Evolutionary conservation across 2,797 vertebrate genomes (phyloP).

Genomic region (Petrocephalus sullivani): DNA sequence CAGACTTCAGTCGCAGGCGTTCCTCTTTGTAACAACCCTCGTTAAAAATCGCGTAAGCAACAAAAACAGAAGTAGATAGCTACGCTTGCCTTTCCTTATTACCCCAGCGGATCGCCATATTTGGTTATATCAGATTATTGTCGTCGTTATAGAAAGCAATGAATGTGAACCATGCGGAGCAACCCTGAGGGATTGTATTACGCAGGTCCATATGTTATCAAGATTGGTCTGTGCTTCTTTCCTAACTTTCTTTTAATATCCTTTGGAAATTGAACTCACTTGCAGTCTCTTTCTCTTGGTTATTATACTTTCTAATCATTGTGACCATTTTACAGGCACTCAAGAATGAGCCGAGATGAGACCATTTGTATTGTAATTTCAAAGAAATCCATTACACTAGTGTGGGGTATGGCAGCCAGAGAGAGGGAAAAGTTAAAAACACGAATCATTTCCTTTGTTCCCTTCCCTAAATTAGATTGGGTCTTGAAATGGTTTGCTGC

Average conservation of each 20-base stretch:
- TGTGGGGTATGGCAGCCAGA: slow-evolving; percentile 15
- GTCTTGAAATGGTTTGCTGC: not conserved
- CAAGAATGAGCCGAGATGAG: slow-evolving; percentile 44
- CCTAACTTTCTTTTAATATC: slow-evolving; percentile 39
- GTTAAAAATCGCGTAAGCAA: not conserved
- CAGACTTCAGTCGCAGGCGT: not conserved
- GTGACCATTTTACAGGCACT: slow-evolving; percentile 38
- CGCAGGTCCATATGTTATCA: slow-evolving; percentile 11
- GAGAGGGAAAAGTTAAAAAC: slow-evolving; percentile 24
- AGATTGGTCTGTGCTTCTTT: slow-evolving; percentile 25
- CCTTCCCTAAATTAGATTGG: slow-evolving; percentile 21
- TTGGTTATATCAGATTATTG: slow-evolving; percentile 13
- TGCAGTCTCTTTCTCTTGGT: slow-evolving; percentile 35
- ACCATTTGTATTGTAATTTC: slow-evolving; percentile 45
- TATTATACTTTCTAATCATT: slow-evolving; percentile 53
- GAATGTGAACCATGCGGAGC: not conserved
- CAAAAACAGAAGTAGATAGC: not conserved
- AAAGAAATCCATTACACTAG: slow-evolving; percentile 38
- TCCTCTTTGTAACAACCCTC: not conserved
- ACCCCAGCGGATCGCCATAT: not conserved
- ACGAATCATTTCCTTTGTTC: slow-evolving; percentile 40
- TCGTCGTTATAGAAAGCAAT: not conserved
- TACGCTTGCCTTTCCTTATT: not conserved
- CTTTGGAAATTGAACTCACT: slow-evolving; percentile 34
- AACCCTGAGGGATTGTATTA: not conserved